Base-by-base conservation (phyloP, 2,888 invertebrate genomes). In the Mechanitis mazaeus region DNA sequence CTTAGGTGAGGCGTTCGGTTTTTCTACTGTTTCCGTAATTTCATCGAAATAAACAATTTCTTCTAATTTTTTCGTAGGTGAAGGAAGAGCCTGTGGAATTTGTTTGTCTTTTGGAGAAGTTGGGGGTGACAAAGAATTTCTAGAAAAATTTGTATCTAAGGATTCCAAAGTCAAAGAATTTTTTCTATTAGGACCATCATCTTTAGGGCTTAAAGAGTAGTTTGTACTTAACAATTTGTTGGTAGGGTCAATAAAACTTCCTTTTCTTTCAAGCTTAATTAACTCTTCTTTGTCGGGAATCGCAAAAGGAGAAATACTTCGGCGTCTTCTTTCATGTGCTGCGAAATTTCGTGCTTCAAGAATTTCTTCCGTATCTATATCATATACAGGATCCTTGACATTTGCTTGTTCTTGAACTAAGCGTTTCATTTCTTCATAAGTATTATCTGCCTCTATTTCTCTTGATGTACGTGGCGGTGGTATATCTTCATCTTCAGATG, bases 271-370 rank as follows among this genome's bases (percentile, higher is more conserved):
- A 47, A 91, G 73, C 60, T 69, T 72, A 60, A 61, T 69, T 20
- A 75, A 56, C 70, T 87, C 89, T 59, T 88, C 88, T 73, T 84
- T 87, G 11, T 71, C 87, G 56, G 81, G 87, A 66, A 91, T 50
- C 20, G 91, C 91, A 74, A 91, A 91, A 6, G 91, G 91, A 54
- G 91, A 91, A 73, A 91, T 87, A 80, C 91, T 91, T 69, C 91
- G 79, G 20, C 91, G 80, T 67, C 91, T 79, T 69, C 90, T 81
- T 72, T 90, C 90, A 70, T 77, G 81, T 33, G 85, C 89, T 58
- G 84, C 90, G 63, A 80, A 74, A 12, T 79, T 84, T 71, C 91
- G 81, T 47, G 85, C 84, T 77, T 86, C 90, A n/a, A 88, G 73
- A 58, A 91, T 79, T 76, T 87, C 85, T 2, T 88, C 85, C 28